These are phyloP conservation scores for Scylla paramamosain DNA, from an alignment of 1,140 invertebrate genomes.

Conservation along the genomic window DNA sequence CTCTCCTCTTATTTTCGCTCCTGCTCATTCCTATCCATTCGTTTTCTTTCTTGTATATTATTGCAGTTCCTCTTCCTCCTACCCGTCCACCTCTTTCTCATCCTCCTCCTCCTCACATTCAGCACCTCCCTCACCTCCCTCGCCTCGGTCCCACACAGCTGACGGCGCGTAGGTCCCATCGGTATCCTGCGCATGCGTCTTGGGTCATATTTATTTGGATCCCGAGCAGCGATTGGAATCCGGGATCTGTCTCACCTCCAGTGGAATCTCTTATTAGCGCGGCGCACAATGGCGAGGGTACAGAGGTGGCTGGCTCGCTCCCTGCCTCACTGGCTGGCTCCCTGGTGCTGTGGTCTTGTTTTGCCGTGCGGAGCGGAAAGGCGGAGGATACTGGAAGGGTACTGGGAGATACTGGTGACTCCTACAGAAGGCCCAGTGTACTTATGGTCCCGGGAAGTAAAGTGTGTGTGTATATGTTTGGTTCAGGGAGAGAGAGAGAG, in stretches of 20 bases:
- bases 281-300: neutral
- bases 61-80: neutral
- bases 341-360: neutral
- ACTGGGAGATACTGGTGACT: neutral
- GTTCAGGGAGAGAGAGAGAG: neutral
- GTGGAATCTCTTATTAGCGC: neutral
- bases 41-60: no score
- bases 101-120: neutral
- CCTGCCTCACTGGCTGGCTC: no score
- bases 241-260: neutral
- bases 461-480: conserved; percentile 1
- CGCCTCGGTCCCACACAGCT: neutral
- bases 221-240: neutral
- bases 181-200: conserved; percentile 3
- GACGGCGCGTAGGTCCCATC: neutral
- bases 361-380: neutral
- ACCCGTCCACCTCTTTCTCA: neutral
- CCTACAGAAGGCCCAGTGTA: neutral
- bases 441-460: neutral
- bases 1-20: neutral
- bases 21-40: neutral
- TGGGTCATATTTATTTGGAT: neutral
- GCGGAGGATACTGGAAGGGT: neutral
- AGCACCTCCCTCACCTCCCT: no score
- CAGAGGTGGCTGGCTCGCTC: neutral